Base-by-base conservation (phyloP, 53 echinoderm and acorn worm genomes). In the Henricia sp. region DNA sequence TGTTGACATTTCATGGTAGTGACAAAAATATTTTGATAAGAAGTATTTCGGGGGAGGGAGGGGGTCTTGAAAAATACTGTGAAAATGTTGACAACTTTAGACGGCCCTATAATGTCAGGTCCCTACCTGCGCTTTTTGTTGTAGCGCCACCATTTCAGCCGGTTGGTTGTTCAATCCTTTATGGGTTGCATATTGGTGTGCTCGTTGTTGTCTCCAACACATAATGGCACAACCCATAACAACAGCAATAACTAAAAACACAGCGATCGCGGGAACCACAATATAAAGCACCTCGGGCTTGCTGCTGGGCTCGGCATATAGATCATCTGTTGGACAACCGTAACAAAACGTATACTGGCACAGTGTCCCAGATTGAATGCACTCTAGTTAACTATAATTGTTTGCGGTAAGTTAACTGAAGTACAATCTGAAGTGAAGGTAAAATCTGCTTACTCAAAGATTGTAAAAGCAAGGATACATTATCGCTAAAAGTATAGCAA, bases 221-320 rank as follows among this genome's bases (percentile, higher is more conserved):
- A 94, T 85, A 65, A 85, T 87, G 29, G 92, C 70, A 37, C 99
- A 97, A 6, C 88, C 90, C 82, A 90, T 88, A 70, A 91, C 70
- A 3, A 94, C 42, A 16, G 83, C 91, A 30, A 92, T 90, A 54
- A 92, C 60, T 10, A 94, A 75, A 13, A 92, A 56, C 33, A 92
- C 83, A 2, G 94, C 94, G 2, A 96, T 77, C 6, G 94, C 90
- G 3, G 99, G 99, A n/a, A 97, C 84, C n/a, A 97, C 80, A 67
- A 97, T 94, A 80, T 94, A 94, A 21, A 97, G 55, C 12, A 97
- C 88, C 52, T 89, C 84, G 10, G 87, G 72, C 50, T 69, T 67
- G 53, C 78, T 92, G 55, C 85, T 70, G 1, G 82, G 70, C 55
- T 77, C 85, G 4, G 72, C 78, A 21, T 53, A 37, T 0, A 55